These are phyloP conservation scores for Phymorhynchus buccinoides DNA, from an alignment of 1,140 invertebrate genomes.

Conservation along the genomic window DNA sequence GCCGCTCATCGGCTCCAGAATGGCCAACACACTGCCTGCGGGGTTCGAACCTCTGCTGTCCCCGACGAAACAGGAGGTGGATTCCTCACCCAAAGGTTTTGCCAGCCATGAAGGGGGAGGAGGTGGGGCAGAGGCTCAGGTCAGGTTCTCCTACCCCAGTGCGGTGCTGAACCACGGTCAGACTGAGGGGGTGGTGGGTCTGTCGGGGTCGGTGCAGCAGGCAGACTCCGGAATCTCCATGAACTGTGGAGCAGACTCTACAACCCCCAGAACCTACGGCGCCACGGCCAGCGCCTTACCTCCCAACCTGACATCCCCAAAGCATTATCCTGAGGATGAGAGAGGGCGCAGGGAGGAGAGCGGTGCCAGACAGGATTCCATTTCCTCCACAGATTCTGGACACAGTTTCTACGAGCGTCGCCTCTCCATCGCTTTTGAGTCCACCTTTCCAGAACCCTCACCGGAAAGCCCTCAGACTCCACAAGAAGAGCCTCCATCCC, in stretches of 20 bases:
- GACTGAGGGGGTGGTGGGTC: background rate
- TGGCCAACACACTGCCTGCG: slow-evolving; percentile 51
- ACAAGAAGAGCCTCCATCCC: background rate
- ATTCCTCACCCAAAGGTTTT: slow-evolving; percentile 25
- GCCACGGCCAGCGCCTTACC: background rate
- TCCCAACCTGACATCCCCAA: background rate
- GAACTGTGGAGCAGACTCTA: slow-evolving; percentile 45
- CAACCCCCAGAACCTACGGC: background rate
- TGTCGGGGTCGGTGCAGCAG: slow-evolving; percentile 42
- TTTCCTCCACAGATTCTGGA: slow-evolving; percentile 43
- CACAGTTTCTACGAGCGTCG: slow-evolving; percentile 62
- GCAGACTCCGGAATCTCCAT: slow-evolving; percentile 61
- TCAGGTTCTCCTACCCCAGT: slow-evolving; percentile 32
- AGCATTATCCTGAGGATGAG: background rate
- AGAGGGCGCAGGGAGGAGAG: background rate
- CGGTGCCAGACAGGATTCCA: background rate
- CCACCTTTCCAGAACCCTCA: slow-evolving; percentile 54
- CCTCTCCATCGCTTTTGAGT: slow-evolving; percentile 59
- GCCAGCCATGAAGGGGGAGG: slow-evolving; percentile 37
- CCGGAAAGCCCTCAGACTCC: background rate
- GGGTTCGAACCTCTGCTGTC: slow-evolving; percentile 17
- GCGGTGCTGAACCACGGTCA: background rate
- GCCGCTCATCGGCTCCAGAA: slow-evolving; percentile 50
- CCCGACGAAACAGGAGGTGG: background rate
- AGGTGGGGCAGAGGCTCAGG: slow-evolving; percentile 25